Evolutionary conservation across 1,140 invertebrate genomes (phyloP).

Genomic region (honey bee (Apis mellifera)): DNA sequence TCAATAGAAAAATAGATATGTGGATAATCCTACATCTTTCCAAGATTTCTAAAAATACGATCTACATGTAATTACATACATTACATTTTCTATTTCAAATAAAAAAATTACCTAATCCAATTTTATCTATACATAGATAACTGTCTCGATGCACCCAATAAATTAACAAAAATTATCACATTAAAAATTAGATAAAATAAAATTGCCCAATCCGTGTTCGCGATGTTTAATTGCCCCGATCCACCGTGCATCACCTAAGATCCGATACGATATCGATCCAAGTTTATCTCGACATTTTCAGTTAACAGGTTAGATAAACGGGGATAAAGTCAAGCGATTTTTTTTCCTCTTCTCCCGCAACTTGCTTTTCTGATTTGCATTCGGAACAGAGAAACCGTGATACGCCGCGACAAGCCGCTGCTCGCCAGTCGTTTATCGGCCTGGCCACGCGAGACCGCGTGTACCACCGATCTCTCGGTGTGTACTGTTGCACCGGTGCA

Average conservation of each 20-base stretch:
- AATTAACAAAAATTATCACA: too few relatives aligned
- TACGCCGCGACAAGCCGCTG: conserved; percentile 32
- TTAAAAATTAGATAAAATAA: too few relatives aligned
- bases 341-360: neutral
- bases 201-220: too few relatives aligned
- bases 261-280: neutral
- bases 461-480: neutral
- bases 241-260: neutral
- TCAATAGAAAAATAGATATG: too few relatives aligned
- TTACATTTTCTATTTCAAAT: too few relatives aligned
- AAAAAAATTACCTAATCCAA: too few relatives aligned
- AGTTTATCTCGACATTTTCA: neutral
- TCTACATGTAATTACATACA: too few relatives aligned
- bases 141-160: too few relatives aligned
- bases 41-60: too few relatives aligned
- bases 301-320: conserved; percentile 11
- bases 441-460: conserved; percentile 10
- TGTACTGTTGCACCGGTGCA: neutral
- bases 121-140: too few relatives aligned
- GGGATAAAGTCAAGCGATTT: conserved; percentile 8
- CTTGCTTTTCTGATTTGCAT: conserved; percentile 35
- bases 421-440: conserved; percentile 29
- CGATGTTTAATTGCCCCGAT: too few relatives aligned
- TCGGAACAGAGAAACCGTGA: conserved; percentile 43
- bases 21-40: too few relatives aligned